Evolutionary conservation across 2,888 invertebrate genomes (phyloP).

Genomic region (Melinopterus prodromus): DNA sequence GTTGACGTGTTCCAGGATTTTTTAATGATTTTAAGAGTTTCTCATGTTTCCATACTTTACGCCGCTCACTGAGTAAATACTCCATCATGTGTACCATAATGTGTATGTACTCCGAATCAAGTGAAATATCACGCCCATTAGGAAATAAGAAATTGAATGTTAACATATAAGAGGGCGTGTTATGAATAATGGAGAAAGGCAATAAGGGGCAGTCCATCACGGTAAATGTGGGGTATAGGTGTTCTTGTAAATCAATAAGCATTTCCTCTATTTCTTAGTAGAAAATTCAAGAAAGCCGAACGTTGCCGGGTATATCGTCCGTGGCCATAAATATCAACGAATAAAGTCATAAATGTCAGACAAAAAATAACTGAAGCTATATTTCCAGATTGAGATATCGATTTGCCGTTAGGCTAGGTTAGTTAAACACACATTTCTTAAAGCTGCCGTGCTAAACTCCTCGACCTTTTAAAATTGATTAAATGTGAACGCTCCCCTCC

Average conservation of each 20-base stretch:
- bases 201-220: not conserved
- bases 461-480: not conserved
- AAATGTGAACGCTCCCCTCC: not conserved
- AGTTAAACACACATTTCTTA: conserved; percentile 4
- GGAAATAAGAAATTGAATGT: not conserved
- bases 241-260: not conserved
- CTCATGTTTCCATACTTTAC: too few relatives aligned
- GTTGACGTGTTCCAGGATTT: too few relatives aligned
- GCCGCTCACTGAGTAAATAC: not conserved
- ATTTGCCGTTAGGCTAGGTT: not conserved
- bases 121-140: not conserved
- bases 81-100: not conserved
- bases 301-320: not conserved
- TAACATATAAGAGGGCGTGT: not conserved
- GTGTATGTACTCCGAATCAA: not conserved
- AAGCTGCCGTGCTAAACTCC: not conserved
- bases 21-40: too few relatives aligned
- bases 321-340: not conserved
- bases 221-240: not conserved
- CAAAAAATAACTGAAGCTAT: not conserved
- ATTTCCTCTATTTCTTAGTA: not conserved
- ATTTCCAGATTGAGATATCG: conserved; percentile 4
- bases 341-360: conserved; percentile 4
- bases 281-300: not conserved
- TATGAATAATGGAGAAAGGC: not conserved